Conservation (phyloP, 2,797 vertebrate species). For the Rhynchotus rufescens region DNA sequence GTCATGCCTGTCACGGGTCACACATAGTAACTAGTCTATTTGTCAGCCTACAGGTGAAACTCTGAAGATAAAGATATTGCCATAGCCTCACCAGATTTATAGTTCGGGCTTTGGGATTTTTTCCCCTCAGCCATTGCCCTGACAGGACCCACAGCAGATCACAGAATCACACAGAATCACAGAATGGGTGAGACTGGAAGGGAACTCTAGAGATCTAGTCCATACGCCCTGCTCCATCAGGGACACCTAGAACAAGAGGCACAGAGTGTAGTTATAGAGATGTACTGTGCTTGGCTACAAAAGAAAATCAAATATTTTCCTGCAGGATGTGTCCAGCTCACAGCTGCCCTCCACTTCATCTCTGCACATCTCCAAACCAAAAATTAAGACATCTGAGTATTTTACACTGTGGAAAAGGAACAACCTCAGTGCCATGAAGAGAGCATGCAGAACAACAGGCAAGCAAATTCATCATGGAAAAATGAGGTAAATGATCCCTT, state of each 20-base stretch:
- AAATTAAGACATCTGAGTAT: constrained; percentile 49
- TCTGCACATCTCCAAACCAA: constrained; percentile 15
- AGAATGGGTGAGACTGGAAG: too few relatives aligned
- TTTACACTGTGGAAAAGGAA: constrained; percentile 16
- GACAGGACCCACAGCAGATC: neutral
- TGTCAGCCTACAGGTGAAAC: neutral
- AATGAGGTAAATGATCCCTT: constrained; percentile 40
- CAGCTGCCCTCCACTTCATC: constrained; percentile 54
- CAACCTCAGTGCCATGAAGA: neutral
- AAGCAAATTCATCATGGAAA: constrained; percentile 35
- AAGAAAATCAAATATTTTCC: constrained; percentile 46
- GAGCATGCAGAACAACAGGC: neutral
- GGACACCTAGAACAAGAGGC: too few relatives aligned
- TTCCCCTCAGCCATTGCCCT: constrained; percentile 5
- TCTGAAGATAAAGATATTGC: neutral
- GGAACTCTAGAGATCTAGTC: too few relatives aligned
- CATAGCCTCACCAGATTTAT: neutral
- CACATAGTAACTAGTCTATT: neutral
- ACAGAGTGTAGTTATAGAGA: neutral
- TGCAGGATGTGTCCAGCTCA: neutral
- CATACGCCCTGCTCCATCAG: too few relatives aligned
- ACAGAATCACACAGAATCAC: too few relatives aligned
- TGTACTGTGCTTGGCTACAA: constrained; percentile 13
- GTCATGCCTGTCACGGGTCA: neutral
- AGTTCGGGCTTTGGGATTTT: neutral